Conservation (phyloP, 2,888 invertebrate species). For the Unio pictorum region DNA sequence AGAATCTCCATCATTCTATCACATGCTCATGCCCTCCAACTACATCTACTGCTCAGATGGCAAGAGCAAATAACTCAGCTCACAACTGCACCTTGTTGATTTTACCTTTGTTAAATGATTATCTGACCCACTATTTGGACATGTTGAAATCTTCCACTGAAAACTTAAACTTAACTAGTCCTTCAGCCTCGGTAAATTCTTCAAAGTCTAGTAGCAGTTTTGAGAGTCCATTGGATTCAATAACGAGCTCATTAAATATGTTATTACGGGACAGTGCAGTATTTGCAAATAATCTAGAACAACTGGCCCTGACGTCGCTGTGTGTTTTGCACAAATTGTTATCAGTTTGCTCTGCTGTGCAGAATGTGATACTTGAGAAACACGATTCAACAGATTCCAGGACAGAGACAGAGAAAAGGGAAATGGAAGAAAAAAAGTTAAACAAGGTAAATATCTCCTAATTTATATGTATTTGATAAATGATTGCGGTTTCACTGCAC, state of each 20-base stretch:
- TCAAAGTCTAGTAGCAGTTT: slow-evolving; percentile 36
- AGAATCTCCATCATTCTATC: background rate
- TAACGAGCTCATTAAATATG: slow-evolving; percentile 45
- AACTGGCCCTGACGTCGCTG: slow-evolving; percentile 39
- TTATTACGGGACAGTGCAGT: slow-evolving; percentile 45
- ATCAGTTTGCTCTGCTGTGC: slow-evolving; percentile 32
- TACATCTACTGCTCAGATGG: slow-evolving; percentile 1
- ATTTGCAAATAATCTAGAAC: slow-evolving; percentile 55
- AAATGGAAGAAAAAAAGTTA: slow-evolving; percentile 2
- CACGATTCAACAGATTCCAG: slow-evolving; percentile 9
- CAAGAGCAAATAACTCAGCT: background rate
- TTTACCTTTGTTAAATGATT: slow-evolving; percentile 54
- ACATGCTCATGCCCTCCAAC: background rate
- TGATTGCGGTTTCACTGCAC: too few relatives aligned
- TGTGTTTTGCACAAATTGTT: slow-evolving; percentile 39
- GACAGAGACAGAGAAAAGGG: slow-evolving; percentile 8
- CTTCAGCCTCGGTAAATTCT: slow-evolving; percentile 16
- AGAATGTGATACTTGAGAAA: slow-evolving; percentile 19
- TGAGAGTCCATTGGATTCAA: slow-evolving; percentile 51
- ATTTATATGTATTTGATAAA: too few relatives aligned
- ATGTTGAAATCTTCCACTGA: slow-evolving; percentile 28
- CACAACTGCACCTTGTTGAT: slow-evolving; percentile 41
- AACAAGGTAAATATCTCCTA: background rate
- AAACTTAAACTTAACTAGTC: slow-evolving; percentile 14
- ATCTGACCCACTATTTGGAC: slow-evolving; percentile 53